These are phyloP conservation scores for Nymphalis urticae DNA, from an alignment of 2,888 invertebrate genomes.

Conservation along the genomic window DNA sequence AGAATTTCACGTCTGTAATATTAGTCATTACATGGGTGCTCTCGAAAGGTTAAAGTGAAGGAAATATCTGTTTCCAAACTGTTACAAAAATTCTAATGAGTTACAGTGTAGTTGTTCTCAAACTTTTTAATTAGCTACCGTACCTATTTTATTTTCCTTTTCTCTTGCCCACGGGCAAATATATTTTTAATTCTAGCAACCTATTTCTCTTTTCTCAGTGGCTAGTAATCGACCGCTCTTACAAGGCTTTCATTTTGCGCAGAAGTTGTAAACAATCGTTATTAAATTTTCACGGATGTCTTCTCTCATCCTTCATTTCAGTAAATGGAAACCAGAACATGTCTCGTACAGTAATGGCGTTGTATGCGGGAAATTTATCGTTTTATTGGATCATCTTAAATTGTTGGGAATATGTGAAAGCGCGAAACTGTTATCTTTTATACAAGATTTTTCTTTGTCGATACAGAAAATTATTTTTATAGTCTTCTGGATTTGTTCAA, in stretches of 20 bases:
- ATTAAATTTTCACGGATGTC: constrained; percentile 78
- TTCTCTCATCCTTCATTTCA: constrained; percentile 60
- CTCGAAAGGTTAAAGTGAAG: neutral
- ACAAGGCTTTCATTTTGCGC: constrained; percentile 68
- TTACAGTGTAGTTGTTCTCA: constrained; percentile 26
- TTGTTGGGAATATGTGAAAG: constrained; percentile 10
- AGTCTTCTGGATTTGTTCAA: too few species aligned
- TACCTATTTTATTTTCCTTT: constrained; percentile 34
- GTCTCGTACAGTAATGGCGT: constrained; percentile 52
- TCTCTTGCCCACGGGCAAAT: constrained; percentile 28
- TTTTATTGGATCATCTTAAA: constrained; percentile 26
- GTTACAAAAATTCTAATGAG: constrained; percentile 16
- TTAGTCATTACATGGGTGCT: neutral
- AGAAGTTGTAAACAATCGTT: constrained; percentile 77
- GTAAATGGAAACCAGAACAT: constrained; percentile 61
- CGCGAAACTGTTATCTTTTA: constrained; percentile 9
- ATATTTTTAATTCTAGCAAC: constrained; percentile 36
- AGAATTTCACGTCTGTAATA: neutral
- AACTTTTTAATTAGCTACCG: constrained; percentile 41
- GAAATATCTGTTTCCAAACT: constrained; percentile 19
- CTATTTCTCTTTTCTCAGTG: constrained; percentile 36
- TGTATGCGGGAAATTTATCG: constrained; percentile 38
- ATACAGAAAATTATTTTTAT: too few species aligned
- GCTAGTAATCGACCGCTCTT: constrained; percentile 62
- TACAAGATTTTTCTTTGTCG: neutral